These are phyloP conservation scores for Microcebus murinus DNA, from an alignment of 2,113 vertebrate genomes.

Conservation along the genomic window DNA sequence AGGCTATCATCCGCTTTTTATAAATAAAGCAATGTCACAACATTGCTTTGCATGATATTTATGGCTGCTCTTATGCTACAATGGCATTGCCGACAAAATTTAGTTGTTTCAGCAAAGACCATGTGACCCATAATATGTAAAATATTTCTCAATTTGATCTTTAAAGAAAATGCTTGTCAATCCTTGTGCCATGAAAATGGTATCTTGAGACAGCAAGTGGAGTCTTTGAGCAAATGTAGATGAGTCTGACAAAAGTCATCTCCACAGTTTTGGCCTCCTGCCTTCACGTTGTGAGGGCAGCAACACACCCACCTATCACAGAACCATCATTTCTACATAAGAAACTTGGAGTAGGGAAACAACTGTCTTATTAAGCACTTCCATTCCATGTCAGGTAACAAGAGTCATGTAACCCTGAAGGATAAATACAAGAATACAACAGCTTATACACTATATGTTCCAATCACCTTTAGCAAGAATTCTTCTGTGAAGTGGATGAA, in stretches of 20 bases:
- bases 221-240: not conserved
- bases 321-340: not conserved
- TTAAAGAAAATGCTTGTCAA: not conserved
- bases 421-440: not conserved
- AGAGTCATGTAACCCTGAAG: not conserved
- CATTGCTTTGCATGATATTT: not conserved
- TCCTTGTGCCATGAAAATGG: not conserved
- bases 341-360: not conserved
- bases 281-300: not conserved
- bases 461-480: not conserved
- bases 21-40: not conserved
- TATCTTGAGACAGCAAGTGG: not conserved
- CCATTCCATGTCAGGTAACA: not conserved
- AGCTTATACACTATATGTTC: not conserved
- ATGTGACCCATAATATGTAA: not conserved
- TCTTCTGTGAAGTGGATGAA: constrained; percentile 98
- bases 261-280: not conserved
- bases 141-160: not conserved
- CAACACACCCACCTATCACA: not conserved
- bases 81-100: not conserved
- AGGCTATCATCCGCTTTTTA: not conserved
- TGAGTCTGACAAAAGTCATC: not conserved
- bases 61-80: not conserved
- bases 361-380: not conserved
- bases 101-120: not conserved